Conservation (phyloP, 2,888 invertebrate genomes). For the Autographa pulchrina region DNA sequence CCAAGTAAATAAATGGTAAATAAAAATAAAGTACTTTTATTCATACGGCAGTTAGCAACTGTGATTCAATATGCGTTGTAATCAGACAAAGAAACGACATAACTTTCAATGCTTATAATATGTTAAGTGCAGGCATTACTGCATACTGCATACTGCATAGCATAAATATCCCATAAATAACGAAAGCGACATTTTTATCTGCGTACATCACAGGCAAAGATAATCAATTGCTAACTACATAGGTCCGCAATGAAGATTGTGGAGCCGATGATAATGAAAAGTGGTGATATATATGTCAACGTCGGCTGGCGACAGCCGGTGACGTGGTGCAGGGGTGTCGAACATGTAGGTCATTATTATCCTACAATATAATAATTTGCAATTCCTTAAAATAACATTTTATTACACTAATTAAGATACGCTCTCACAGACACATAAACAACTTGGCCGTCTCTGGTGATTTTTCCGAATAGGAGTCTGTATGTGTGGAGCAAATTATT, state of each 20-base stretch:
- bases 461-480: too few species aligned
- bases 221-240: constrained; percentile 54
- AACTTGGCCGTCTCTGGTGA: too few species aligned
- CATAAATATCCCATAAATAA: constrained; percentile 51
- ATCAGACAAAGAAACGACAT: constrained; percentile 49
- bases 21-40: neutral
- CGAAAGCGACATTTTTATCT: constrained; percentile 48
- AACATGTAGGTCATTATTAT: constrained; percentile 1
- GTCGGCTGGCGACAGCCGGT: constrained; percentile 49
- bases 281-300: constrained; percentile 57
- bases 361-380: too few species aligned
- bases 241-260: constrained; percentile 49
- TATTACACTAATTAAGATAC: too few species aligned
- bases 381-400: too few species aligned
- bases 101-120: constrained; percentile 46
- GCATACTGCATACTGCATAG: constrained; percentile 31
- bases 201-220: constrained; percentile 35
- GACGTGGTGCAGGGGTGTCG: constrained; percentile 47
- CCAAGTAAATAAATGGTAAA: neutral
- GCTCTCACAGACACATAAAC: too few species aligned
- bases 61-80: constrained; percentile 25
- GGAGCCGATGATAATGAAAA: constrained; percentile 46
- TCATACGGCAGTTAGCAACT: constrained; percentile 4
- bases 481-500: too few species aligned
- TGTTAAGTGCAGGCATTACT: constrained; percentile 44